Evolutionary conservation across 23 tunicate genomes (phyloP).

Genomic region (Ascidia mentula): DNA sequence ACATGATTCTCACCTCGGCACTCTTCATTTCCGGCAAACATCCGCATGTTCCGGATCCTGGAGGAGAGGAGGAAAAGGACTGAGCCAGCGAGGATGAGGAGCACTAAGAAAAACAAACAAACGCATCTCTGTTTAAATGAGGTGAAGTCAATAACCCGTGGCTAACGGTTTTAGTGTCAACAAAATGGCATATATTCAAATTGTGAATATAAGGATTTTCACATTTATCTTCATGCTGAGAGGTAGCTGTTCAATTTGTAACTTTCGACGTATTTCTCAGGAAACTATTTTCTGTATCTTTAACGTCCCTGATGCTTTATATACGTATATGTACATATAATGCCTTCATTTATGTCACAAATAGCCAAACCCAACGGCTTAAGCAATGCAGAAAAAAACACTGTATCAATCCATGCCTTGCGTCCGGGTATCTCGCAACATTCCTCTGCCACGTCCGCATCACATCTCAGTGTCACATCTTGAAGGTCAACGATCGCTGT

Average conservation of each 20-base stretch:
- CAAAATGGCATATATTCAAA: background rate
- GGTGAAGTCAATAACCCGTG: no score
- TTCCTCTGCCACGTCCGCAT: conserved; percentile 21
- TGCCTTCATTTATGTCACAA: no score
- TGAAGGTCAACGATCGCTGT: conserved; percentile 43
- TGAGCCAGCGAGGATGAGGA: no score
- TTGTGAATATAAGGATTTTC: background rate
- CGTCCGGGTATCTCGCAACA: conserved; percentile 65
- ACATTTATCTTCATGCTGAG: background rate
- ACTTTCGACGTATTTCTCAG: no score
- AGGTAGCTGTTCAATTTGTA: background rate
- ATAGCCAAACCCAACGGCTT: no score
- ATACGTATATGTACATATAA: no score
- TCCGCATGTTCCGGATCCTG: conserved; percentile 18
- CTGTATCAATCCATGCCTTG: conserved; percentile 21
- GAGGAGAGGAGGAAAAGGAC: background rate
- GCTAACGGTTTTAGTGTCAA: no score
- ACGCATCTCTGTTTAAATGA: no score
- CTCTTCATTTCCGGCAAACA: conserved; percentile 35
- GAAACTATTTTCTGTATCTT: no score
- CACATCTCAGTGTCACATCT: conserved; percentile 48
- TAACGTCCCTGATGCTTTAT: no score
- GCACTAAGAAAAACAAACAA: conserved; percentile 12
- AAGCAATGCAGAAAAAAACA: no score
- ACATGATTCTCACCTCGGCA: conserved; percentile 37